Conservation (phyloP, 2,888 invertebrate genomes). For the Bellardia bayeri region DNA sequence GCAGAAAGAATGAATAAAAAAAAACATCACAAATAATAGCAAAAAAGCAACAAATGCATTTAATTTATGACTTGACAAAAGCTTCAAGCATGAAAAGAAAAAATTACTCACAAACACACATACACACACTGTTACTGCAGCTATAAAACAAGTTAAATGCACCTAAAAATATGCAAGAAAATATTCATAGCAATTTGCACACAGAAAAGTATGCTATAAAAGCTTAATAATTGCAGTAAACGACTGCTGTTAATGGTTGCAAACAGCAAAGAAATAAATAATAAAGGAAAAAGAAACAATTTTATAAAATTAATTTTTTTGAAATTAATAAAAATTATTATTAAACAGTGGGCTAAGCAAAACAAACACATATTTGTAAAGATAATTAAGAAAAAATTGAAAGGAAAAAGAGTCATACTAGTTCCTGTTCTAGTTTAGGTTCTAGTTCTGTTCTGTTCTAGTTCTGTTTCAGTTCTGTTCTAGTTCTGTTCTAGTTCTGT, state of each 20-base stretch:
- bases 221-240: conserved; percentile 67
- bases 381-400: neutral
- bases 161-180: conserved; percentile 65
- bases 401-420: no score
- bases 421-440: no score
- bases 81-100: conserved; percentile 52
- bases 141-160: conserved; percentile 36
- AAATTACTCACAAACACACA: neutral
- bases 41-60: conserved; percentile 66
- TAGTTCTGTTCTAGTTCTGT: no score
- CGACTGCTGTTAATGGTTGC: conserved; percentile 64
- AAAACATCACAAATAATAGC: neutral
- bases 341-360: conserved; percentile 9
- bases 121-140: neutral
- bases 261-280: conserved; percentile 29
- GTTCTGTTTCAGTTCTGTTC: no score
- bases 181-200: conserved; percentile 62
- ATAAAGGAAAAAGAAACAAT: conserved; percentile 23
- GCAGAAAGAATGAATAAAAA: neutral
- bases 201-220: conserved; percentile 65
- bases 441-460: no score
- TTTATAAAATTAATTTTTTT: conserved; percentile 54
- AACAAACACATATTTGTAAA: neutral
- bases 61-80: conserved; percentile 72
- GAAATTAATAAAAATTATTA: conserved; percentile 59